These are phyloP conservation scores for Myoxocephalus aenaeus DNA, from an alignment of 2,797 vertebrate genomes.

Conservation along the genomic window DNA sequence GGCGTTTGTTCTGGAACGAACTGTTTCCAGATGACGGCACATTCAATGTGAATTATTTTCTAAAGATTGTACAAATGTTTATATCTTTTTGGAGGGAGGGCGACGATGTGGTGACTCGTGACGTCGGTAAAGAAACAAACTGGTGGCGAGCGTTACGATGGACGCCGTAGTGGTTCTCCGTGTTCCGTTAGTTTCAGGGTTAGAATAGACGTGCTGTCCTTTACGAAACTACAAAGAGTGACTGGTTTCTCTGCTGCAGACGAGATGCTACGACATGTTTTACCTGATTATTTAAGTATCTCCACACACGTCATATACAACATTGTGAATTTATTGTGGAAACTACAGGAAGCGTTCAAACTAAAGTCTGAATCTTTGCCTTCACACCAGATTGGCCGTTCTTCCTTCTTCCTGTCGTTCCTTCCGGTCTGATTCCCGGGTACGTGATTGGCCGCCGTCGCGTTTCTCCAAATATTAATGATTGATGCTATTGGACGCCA, in stretches of 20 bases:
- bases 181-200: conserved; percentile 28
- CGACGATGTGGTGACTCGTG: conserved; percentile 3
- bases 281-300: neutral
- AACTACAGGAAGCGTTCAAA: neutral
- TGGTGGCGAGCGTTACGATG: neutral
- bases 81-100: conserved; percentile 67
- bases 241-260: conserved; percentile 3
- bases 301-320: no score
- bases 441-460: no score
- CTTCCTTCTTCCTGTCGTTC: no score
- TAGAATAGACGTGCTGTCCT: neutral
- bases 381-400: no score
- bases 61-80: conserved; percentile 79
- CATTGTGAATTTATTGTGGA: neutral
- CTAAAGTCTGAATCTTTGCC: neutral
- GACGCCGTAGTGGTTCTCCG: conserved; percentile 25
- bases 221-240: neutral
- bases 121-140: neutral
- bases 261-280: conserved; percentile 5
- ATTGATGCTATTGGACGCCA: no score
- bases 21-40: conserved; percentile 55
- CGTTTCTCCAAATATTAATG: neutral
- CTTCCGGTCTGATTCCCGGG: no score
- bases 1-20: conserved; percentile 41
- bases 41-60: conserved; percentile 80